Base-by-base conservation (phyloP, 1,140 invertebrate genomes). In the Chlorops oryzae region DNA sequence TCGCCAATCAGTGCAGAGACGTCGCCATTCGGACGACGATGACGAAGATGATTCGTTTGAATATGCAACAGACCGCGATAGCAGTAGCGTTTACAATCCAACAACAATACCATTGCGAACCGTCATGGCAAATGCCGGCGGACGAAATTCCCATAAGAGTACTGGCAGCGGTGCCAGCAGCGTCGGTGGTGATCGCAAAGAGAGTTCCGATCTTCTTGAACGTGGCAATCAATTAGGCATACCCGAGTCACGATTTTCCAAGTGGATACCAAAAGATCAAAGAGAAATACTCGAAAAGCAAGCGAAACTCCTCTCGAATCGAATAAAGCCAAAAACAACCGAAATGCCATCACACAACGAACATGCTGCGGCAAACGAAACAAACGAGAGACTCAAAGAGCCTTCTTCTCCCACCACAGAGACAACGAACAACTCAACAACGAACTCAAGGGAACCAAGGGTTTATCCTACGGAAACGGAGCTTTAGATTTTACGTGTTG, bases 211-310 rank as follows among this genome's bases (percentile, higher is more conserved):
- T 51, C 55, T 69, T 3, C 28, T 69, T 46, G 56, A 63, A 22
- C 62, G 59, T 28, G 65, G 61, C 47, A 69, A 69, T 59, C 59
- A 69, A 46, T 44, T 69, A 52, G 65, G 65, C 21, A 69, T 69
- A 25, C 65, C 65, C 15, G 65, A 69, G 24, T 69, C 65, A 32
- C 59, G 65, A 25, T 69, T 63, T 49, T 57, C 65, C 5, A 62
- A 63, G 5, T 69, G 65, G 65, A 54, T 69, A 51, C 65, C 65
- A 46, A 69, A 69, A 59, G 65, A 69, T 62, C 65, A 69, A 47
- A 58, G 63, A 6, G 65, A 62, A 38, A 53, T 69, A 38, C 52
- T 69, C 28, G 63, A 69, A 35, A 69, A 69, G 37, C 65, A 69
- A 54, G 65, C 65, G 0, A 63, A 60, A 22, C 25, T 69, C 20